phyloP scores from a whole-genome alignment of 2,888 invertebrate genomes.

The Calliopum simillimum region DNA sequence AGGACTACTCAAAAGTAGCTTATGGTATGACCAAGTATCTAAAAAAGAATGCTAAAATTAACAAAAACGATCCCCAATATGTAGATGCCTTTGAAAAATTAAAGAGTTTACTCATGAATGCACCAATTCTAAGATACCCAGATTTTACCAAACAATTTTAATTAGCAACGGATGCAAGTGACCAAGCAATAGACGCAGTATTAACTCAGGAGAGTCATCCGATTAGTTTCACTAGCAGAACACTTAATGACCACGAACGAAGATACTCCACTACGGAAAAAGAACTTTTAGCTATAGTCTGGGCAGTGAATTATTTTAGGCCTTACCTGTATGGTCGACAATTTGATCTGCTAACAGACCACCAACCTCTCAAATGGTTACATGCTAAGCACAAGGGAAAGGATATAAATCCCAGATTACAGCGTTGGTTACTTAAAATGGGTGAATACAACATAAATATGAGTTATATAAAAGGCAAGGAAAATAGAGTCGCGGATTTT shows the following conservation, averaged over 20 bases:
- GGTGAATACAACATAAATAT: background rate
- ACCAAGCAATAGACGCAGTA: constrained; percentile 37
- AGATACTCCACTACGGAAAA: constrained; percentile 39
- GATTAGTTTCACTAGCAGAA: constrained; percentile 34
- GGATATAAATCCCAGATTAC: constrained; percentile 4
- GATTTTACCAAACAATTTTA: constrained; percentile 44
- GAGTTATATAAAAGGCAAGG: background rate
- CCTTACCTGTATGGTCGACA: constrained; percentile 34
- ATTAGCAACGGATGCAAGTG: constrained; percentile 42
- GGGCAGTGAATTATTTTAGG: constrained; percentile 35
- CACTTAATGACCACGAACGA: constrained; percentile 36
- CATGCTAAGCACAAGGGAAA: background rate
- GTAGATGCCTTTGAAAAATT: constrained; percentile 32
- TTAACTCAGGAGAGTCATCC: constrained; percentile 34
- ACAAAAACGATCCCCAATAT: constrained; percentile 27
- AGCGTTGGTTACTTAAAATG: background rate
- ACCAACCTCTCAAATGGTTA: constrained; percentile 37
- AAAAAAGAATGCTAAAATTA: constrained; percentile 32
- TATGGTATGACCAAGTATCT: constrained; percentile 37
- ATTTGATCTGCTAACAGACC: constrained; percentile 36
- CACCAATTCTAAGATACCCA: constrained; percentile 41
- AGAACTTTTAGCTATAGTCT: constrained; percentile 34
- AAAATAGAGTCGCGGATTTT: constrained; percentile 1
- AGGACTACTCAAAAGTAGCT: constrained; percentile 38
- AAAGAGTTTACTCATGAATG: constrained; percentile 34